Evolutionary conservation across 2,888 invertebrate species (phyloP), one percentile per base, ranked within the genome.

Genomic region (Odontocolon sp.): DNA sequence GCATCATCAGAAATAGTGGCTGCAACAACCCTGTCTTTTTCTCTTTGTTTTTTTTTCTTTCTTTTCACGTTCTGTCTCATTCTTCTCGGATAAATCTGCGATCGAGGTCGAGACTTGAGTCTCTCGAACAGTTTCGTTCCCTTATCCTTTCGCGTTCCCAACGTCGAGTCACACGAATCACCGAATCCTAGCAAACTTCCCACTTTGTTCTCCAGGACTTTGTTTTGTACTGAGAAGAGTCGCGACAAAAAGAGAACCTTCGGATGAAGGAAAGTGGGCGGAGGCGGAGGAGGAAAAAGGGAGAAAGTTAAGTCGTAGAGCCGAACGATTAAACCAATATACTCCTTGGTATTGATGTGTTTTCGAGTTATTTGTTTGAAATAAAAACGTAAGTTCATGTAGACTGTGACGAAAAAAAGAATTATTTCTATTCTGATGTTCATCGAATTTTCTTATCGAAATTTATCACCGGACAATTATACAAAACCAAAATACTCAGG

Each of bases 281-380:
- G 21, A 18, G 26, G 31, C 21, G n/a, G 5, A 54, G 21, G 28
- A 3, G 26, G n/a, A n/a, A n/a, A n/a, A 4, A 16, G n/a, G 40
- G 74, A 56, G 68, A 79, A 79, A 81, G 75, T 76, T 78, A 79
- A 81, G 78, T 70, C 72, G 64, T 71, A 57, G 75, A 50, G 59
- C n/a, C 50, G 14, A 57, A 59, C 78, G 78, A 84, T 84, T 84
- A 83, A 84, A 82, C 68, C 78, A 81, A 84, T 84, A 71, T 38
- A 70, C 57, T 72, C 42, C 52, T 54, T 63, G 70, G 61, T 23
- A 14, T 21, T 36, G 33, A 6, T 16, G n/a, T 38, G 9, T n/a
- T 6, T 36, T 50, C 36, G 23, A 50, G 36, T 64, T 47, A 64
- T 36, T 38, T 14, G 33, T 21, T 45, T 11, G 5, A n/a, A 56